Conservation (phyloP, 2,113 vertebrate species). For the Nerophis lumbriciformis region DNA sequence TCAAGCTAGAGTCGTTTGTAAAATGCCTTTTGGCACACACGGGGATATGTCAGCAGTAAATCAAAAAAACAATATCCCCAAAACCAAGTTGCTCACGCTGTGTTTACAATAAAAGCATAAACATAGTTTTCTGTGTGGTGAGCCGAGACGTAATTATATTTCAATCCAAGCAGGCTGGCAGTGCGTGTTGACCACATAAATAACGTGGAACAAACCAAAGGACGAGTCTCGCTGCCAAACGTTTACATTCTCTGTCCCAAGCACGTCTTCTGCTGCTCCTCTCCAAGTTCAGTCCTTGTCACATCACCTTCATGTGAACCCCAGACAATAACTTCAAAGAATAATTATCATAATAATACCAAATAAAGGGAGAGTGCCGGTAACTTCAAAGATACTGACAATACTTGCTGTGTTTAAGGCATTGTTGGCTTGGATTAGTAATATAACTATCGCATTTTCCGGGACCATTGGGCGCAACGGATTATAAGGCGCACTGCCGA, state of each 20-base stretch:
- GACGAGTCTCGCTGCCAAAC: slow-evolving; percentile 21
- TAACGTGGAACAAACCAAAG: slow-evolving; percentile 19
- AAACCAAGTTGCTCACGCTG: neutral
- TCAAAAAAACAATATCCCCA: neutral
- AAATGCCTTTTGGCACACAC: neutral
- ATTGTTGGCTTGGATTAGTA: no score
- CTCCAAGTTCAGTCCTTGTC: neutral
- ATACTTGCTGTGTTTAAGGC: no score
- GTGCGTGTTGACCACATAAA: slow-evolving; percentile 11
- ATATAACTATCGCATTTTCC: no score
- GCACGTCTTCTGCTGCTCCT: slow-evolving; percentile 20
- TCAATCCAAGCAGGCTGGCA: neutral
- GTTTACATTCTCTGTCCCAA: slow-evolving; percentile 34
- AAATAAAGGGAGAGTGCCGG: no score
- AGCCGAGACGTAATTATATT: slow-evolving; percentile 13
- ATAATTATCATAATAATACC: no score
- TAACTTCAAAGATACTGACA: no score
- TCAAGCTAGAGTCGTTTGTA: neutral
- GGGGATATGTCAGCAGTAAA: neutral
- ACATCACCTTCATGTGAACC: neutral
- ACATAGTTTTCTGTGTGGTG: neutral
- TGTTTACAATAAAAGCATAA: slow-evolving; percentile 11
- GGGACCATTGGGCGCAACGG: no score
- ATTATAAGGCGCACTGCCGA: no score
- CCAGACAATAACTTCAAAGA: no score